phyloP scores from a whole-genome alignment of 1,140 invertebrate species.

The Caerostris extrusa region DNA sequence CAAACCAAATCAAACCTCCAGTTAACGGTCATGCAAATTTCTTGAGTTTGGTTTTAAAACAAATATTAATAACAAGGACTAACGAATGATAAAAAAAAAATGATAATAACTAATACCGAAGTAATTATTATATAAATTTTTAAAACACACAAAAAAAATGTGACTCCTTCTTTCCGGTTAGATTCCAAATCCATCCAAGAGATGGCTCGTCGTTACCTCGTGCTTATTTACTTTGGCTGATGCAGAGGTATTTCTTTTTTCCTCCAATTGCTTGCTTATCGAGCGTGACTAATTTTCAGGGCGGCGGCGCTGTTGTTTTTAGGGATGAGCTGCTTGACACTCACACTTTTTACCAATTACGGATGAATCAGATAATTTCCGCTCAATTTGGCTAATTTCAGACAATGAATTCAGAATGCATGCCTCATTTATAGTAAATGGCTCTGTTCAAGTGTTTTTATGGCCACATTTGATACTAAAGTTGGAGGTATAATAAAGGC shows the following conservation, averaged over 20 bases:
- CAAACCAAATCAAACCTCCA: too few relatives aligned
- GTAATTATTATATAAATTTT: too few relatives aligned
- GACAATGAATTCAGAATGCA: neutral
- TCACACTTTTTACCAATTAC: neutral
- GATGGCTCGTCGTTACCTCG: neutral
- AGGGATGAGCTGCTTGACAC: neutral
- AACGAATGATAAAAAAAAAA: too few relatives aligned
- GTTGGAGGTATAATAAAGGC: too few relatives aligned
- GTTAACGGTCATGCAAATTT: too few relatives aligned
- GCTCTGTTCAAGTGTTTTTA: neutral
- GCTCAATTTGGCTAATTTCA: neutral
- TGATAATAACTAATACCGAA: too few relatives aligned
- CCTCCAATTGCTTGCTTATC: neutral
- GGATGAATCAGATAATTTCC: neutral
- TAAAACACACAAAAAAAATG: too few relatives aligned
- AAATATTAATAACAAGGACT: too few relatives aligned
- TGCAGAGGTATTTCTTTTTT: neutral
- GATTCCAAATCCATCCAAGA: neutral
- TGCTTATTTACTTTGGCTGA: constrained; percentile 31
- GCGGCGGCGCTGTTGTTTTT: constrained; percentile 1
- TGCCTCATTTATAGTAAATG: too few relatives aligned
- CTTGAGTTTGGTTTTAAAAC: too few relatives aligned
- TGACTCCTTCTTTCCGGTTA: neutral
- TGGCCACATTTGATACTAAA: neutral
- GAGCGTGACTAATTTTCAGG: neutral